phyloP scores from a whole-genome alignment of 2,113 vertebrate genomes.

The Lophura nycthemera region DNA sequence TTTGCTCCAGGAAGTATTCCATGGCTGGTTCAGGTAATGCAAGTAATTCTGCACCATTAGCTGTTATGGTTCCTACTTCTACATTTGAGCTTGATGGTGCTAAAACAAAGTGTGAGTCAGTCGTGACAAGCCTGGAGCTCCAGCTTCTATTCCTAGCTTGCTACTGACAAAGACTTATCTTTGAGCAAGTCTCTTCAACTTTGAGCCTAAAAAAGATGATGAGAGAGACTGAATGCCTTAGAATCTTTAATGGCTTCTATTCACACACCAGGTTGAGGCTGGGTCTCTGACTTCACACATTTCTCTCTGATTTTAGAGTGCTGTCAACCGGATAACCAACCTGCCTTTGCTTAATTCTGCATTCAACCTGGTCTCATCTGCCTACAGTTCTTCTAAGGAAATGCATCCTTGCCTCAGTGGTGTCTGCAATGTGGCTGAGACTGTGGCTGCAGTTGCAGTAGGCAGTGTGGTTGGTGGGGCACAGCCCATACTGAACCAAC shows the following conservation, averaged over 20 bases:
- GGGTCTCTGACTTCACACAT: not conserved
- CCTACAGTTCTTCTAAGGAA: slow-evolving; percentile 88
- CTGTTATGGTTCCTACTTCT: not conserved
- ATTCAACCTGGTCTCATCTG: slow-evolving; percentile 81
- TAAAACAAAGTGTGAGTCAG: not conserved
- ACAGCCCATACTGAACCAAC: slow-evolving; percentile 87
- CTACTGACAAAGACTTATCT: not conserved
- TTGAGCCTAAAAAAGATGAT: not conserved
- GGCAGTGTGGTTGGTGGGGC: slow-evolving; percentile 82
- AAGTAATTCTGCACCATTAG: not conserved
- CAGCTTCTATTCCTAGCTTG: not conserved
- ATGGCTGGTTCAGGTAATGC: not conserved
- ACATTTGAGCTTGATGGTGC: not conserved
- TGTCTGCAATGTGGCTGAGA: slow-evolving; percentile 86
- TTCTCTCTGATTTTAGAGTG: slow-evolving; percentile 62
- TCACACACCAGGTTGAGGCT: not conserved
- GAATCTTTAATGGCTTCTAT: not conserved
- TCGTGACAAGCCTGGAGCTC: not conserved
- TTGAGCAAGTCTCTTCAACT: not conserved
- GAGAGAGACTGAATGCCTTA: not conserved
- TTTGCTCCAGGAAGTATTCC: not conserved
- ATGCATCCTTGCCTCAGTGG: slow-evolving; percentile 84
- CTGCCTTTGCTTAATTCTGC: slow-evolving; percentile 90
- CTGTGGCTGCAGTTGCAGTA: slow-evolving; percentile 82
- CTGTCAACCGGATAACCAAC: slow-evolving; percentile 82